Conservation (phyloP, 1,140 invertebrate genomes). For the Drosophila mojavensis region DNA sequence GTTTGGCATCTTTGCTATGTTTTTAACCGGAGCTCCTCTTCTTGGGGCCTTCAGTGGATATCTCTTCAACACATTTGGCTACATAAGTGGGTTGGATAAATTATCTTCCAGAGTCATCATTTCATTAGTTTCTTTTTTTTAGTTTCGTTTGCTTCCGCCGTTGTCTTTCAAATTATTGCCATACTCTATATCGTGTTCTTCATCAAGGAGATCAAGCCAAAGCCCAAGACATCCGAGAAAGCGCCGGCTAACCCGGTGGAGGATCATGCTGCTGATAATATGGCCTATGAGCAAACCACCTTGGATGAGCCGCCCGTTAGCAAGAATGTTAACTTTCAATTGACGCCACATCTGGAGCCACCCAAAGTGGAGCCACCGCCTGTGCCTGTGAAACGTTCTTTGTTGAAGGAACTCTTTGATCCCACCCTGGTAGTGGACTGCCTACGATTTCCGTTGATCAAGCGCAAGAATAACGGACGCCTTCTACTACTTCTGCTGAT, state of each 20-base stretch:
- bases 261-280: constrained; percentile 61
- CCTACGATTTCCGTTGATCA: constrained; percentile 68
- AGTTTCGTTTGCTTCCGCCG: constrained; percentile 73
- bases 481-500: constrained; percentile 70
- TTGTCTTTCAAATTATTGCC: constrained; percentile 73
- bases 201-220: constrained; percentile 71
- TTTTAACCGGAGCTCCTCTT: constrained; percentile 74
- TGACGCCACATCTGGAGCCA: constrained; percentile 59
- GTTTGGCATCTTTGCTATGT: constrained; percentile 83
- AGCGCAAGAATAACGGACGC: constrained; percentile 73
- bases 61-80: constrained; percentile 69
- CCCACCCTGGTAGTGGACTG: constrained; percentile 75
- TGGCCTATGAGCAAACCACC: constrained; percentile 71
- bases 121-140: neutral
- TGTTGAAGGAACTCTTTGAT: constrained; percentile 75
- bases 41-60: constrained; percentile 72
- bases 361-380: constrained; percentile 51
- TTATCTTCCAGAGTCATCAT: neutral
- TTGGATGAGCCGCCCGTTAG: constrained; percentile 62
- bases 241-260: constrained; percentile 31
- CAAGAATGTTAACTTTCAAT: constrained; percentile 74
- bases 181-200: constrained; percentile 77
- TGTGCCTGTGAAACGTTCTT: constrained; percentile 42
- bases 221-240: constrained; percentile 24
- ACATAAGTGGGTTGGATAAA: constrained; percentile 60